Percentiles rank a stretch among this genome's conserved stretches.
phyloP scores from a whole-genome alignment of 2,888 invertebrate species.

The Aethes cnicana region DNA sequence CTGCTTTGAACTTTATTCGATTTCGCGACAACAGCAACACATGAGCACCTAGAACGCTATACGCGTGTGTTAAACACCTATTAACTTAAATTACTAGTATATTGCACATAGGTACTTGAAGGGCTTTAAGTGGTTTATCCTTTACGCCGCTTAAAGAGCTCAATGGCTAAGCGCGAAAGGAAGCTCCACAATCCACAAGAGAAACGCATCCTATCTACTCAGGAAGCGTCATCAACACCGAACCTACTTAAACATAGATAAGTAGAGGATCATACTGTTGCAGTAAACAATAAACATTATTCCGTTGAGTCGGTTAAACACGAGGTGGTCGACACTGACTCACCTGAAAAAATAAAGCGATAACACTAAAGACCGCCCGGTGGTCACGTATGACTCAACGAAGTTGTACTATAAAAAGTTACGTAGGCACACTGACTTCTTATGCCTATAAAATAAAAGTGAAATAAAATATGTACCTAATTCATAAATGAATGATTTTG shows the following conservation, averaged over 20 bases:
- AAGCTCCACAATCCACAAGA: slow-evolving; percentile 73
- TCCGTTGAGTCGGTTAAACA: slow-evolving; percentile 41
- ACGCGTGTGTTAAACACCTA: no score
- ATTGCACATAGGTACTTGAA: slow-evolving; percentile 28
- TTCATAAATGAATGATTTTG: no score
- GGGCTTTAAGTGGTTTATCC: slow-evolving; percentile 71
- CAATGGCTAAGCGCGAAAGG: slow-evolving; percentile 63
- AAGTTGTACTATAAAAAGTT: not conserved
- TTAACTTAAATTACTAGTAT: no score
- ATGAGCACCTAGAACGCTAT: no score
- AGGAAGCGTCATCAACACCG: slow-evolving; percentile 65
- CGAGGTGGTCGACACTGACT: slow-evolving; percentile 57
- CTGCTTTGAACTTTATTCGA: no score
- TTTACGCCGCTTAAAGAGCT: slow-evolving; percentile 50
- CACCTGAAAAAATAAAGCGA: slow-evolving; percentile 32
- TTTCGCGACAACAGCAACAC: no score
- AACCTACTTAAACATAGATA: slow-evolving; percentile 62
- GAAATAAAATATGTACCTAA: no score
- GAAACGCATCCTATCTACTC: slow-evolving; percentile 66
- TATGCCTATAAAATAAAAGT: no score
- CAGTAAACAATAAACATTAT: slow-evolving; percentile 51
- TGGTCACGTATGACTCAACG: slow-evolving; percentile 32
- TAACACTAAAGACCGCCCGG: slow-evolving; percentile 29
- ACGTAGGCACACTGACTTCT: no score
- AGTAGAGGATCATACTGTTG: slow-evolving; percentile 61